phyloP scores from a whole-genome alignment of 1,140 invertebrate species.

The Drosophila serrata region DNA sequence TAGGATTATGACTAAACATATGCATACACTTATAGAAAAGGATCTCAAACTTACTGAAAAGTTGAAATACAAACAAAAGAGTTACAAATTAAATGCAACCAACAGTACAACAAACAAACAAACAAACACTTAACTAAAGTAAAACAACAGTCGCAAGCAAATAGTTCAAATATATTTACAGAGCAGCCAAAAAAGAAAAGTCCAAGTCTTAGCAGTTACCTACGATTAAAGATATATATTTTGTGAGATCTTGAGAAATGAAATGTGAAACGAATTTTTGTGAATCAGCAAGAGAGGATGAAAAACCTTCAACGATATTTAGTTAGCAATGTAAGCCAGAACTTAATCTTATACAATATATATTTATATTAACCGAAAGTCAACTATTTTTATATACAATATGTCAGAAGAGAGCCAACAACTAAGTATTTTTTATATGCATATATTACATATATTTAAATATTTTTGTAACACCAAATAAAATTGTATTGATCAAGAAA shows the following conservation, averaged over 20 bases:
- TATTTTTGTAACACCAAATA: conserved; percentile 80
- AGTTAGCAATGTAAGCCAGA: conserved; percentile 34
- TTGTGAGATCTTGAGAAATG: conserved; percentile 35
- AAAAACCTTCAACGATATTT: conserved; percentile 38
- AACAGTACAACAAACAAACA: conserved; percentile 70
- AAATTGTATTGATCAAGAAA: conserved; percentile 67
- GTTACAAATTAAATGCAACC: conserved; percentile 75
- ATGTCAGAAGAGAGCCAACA: conserved; percentile 51
- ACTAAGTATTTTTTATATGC: conserved; percentile 71
- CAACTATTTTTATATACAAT: conserved; percentile 64
- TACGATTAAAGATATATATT: conserved; percentile 32
- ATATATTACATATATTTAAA: conserved; percentile 56
- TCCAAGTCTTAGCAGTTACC: conserved; percentile 33
- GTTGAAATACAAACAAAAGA: conserved; percentile 22
- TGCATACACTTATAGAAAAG: conserved; percentile 35
- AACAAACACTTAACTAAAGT: conserved; percentile 40
- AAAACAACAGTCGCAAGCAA: conserved; percentile 47
- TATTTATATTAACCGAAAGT: conserved; percentile 28
- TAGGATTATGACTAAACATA: conserved; percentile 50
- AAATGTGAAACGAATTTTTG: conserved; percentile 55
- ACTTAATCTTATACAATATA: conserved; percentile 46
- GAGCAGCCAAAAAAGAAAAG: conserved; percentile 50
- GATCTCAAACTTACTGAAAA: conserved; percentile 56
- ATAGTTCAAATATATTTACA: conserved; percentile 76
- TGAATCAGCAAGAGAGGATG: conserved; percentile 18